Base-by-base conservation (phyloP, 2,888 invertebrate genomes). In the Lordiphosa fenestrarum region DNA sequence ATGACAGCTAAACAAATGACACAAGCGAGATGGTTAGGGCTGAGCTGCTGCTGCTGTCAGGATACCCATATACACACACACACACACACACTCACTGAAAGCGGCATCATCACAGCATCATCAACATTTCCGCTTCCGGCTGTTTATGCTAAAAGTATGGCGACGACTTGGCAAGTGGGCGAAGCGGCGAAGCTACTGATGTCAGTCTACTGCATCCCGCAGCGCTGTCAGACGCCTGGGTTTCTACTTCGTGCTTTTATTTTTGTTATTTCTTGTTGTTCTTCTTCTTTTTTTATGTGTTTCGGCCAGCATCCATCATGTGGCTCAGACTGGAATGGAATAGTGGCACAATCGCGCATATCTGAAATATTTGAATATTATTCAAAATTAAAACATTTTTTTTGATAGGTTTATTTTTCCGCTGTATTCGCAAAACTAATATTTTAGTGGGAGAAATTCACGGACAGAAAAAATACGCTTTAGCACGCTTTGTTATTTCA, bases 101-200 rank as follows among this genome's bases (percentile, higher is more conserved):
- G 44, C 48, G 51, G 42, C 30, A 44, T 30, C 44, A 44, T 59
- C 68, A 50, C 38, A 73, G 73, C 78, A 66, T 81, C 81, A 81
- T 75, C 73, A 69, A 75, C 81, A 74, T 78, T 81, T 83, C 72
- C 73, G 78, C 71, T 81, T 73, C 80, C 76, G 74, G 73, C 76
- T 78, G 69, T 81, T 84, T 81, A 78, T 83, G 75, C 75, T 82
- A 68, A 82, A 78, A 80, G 80, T 74, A 80, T 80, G 73, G 73
- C 73, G 72, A 62, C 74, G 61, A 74, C 63, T 67, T 38, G 66
- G 55, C 66, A 47, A 47, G 36, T 66, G 56, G 50, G 54, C 57
- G 54, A 50, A 37, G 37, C 37, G 21, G 19, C 36, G 33, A 21
- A 47, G 47, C 47, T 53, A 65, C 69, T 55, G 69, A 54, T 36